These are phyloP conservation scores for Proisotoma minuta DNA, from an alignment of 2,888 invertebrate species.

Conservation along the genomic window DNA sequence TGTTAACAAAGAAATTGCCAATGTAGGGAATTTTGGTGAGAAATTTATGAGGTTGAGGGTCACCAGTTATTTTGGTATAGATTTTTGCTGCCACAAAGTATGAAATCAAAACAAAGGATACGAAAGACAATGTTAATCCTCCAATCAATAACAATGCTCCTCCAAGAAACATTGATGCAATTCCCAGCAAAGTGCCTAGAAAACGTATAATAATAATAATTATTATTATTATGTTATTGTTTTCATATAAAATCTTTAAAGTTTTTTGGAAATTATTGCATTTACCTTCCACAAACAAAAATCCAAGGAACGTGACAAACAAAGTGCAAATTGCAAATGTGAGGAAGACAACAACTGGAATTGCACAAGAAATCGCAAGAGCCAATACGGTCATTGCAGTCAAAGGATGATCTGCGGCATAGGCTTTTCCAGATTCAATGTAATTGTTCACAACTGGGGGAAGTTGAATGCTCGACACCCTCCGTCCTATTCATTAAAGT, in stretches of 20 bases:
- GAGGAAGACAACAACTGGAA: conserved; percentile 40
- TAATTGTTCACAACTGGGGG: conserved; percentile 35
- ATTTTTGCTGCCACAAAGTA: conserved; percentile 31
- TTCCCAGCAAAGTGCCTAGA: conserved; percentile 37
- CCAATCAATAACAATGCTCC: conserved; percentile 33
- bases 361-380: conserved; percentile 33
- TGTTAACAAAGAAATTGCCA: conserved; percentile 32
- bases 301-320: conserved; percentile 42
- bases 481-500: conserved; percentile 29
- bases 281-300: conserved; percentile 43
- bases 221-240: background rate
- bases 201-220: no score
- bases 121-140: conserved; percentile 34
- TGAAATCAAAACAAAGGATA: conserved; percentile 28
- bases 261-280: background rate
- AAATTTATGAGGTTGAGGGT: conserved; percentile 30
- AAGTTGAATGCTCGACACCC: conserved; percentile 32
- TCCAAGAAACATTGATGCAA: conserved; percentile 35
- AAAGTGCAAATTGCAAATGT: conserved; percentile 39
- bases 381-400: conserved; percentile 40
- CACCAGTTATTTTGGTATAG: conserved; percentile 31
- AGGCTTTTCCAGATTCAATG: conserved; percentile 36
- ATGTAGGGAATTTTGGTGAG: conserved; percentile 32
- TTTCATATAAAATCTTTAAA: conserved; percentile 5
- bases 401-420: conserved; percentile 37